Evolutionary conservation across 2,797 vertebrate genomes (phyloP).

Genomic region (Peromyscus nudipes): DNA sequence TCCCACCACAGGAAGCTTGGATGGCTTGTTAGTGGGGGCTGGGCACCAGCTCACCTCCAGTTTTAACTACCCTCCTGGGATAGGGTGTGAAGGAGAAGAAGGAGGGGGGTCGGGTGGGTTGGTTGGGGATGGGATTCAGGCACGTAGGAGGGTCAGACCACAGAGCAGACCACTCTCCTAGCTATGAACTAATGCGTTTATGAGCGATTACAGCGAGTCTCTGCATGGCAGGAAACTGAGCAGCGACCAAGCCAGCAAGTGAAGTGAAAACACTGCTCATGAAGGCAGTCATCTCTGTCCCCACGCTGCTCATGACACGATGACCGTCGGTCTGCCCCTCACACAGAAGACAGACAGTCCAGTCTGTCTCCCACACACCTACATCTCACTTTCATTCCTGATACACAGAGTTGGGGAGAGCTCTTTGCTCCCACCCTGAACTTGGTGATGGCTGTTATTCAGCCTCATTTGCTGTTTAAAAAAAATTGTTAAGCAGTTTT

Average conservation of each 20-base stretch:
- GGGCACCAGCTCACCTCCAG: background rate
- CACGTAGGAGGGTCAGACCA: background rate
- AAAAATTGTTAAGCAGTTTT: conserved; percentile 60
- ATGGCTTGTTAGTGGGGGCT: background rate
- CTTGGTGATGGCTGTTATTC: background rate
- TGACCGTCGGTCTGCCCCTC: too few species aligned
- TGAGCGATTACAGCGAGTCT: conserved; percentile 13
- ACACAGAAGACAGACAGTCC: background rate
- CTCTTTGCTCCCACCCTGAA: background rate
- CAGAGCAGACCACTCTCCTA: background rate
- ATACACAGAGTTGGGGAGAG: background rate
- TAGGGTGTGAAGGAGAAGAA: background rate
- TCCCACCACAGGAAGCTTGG: background rate
- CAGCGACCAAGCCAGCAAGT: background rate
- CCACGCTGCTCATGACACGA: too few species aligned
- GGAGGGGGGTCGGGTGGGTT: background rate
- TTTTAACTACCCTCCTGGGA: background rate
- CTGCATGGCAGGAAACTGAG: conserved; percentile 3
- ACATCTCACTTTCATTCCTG: background rate
- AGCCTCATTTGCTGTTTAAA: conserved; percentile 33
- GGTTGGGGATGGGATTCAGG: background rate
- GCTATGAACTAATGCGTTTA: background rate
- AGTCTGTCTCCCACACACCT: background rate
- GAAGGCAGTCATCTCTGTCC: too few species aligned
- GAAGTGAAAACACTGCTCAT: background rate